A percentile compares a stretch with the other conserved stretches of the same genome.
phyloP scores from a whole-genome alignment of 2,113 vertebrate species.

The Canis aureus region DNA sequence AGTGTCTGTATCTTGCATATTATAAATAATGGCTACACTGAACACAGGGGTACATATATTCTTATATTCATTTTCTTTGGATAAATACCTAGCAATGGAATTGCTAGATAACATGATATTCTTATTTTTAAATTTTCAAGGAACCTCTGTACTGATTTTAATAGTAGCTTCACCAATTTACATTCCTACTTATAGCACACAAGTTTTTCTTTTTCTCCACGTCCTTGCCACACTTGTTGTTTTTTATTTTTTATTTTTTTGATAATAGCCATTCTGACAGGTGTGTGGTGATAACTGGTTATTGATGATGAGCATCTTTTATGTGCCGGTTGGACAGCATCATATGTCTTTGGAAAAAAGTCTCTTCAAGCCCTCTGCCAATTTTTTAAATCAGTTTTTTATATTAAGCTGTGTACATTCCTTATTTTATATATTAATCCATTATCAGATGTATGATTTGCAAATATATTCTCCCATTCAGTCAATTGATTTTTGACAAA shows the following conservation, averaged over 20 bases:
- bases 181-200: background rate
- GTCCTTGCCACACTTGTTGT: background rate
- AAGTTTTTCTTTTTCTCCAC: background rate
- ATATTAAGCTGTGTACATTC: background rate
- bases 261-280: background rate
- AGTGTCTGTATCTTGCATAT: background rate
- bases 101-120: background rate
- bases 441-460: background rate
- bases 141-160: background rate
- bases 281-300: background rate
- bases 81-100: background rate
- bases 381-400: background rate
- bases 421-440: background rate
- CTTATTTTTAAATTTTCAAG: background rate
- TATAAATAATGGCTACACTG: background rate
- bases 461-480: background rate
- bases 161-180: background rate
- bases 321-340: background rate
- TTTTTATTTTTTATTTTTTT: background rate
- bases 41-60: background rate
- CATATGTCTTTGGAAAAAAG: background rate
- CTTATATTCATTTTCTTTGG: background rate
- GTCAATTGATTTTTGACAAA: background rate
- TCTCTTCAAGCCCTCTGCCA: background rate
- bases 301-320: background rate